Percentiles rank a stretch among this genome's conserved stretches.
phyloP scores from a whole-genome alignment of 2,797 vertebrate species.

The Chelon labrosus region DNA sequence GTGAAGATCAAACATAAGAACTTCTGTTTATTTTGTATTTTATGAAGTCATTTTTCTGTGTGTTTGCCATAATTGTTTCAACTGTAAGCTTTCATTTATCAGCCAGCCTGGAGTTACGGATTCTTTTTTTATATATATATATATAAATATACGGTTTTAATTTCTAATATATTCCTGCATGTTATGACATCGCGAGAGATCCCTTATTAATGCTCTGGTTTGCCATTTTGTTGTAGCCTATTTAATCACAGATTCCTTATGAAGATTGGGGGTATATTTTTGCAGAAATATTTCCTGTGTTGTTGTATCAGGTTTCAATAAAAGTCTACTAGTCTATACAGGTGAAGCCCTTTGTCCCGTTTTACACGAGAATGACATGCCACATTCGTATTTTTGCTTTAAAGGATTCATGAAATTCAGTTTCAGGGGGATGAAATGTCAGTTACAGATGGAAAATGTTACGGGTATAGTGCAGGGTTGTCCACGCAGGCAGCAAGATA shows the following conservation, averaged over 20 bases:
- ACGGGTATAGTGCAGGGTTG: conserved; percentile 37
- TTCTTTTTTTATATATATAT: conserved; percentile 20
- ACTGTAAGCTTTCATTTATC: conserved; percentile 50
- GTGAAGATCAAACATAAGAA: conserved; percentile 32
- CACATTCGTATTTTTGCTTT: conserved; percentile 20
- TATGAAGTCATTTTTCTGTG: conserved; percentile 14
- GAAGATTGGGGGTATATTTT: conserved; percentile 79
- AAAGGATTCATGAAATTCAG: conserved; percentile 45
- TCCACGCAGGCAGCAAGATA: conserved; percentile 38
- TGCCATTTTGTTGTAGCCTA: conserved; percentile 69
- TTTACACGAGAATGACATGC: conserved; percentile 34
- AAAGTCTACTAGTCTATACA: conserved; percentile 46
- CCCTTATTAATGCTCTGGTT: conserved; percentile 60
- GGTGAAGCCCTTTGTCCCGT: conserved; percentile 22
- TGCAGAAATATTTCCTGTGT: conserved; percentile 73
- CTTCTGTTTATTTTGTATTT: conserved; percentile 32
- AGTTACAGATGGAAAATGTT: conserved; percentile 54
- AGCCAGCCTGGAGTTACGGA: conserved; percentile 43
- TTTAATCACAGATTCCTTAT: conserved; percentile 76
- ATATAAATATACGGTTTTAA: conserved; percentile 49
- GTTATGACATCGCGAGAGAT: conserved; percentile 56
- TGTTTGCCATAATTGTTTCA: conserved; percentile 50
- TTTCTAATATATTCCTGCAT: conserved; percentile 80
- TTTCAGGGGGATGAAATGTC: conserved; percentile 32
- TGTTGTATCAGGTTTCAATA: conserved; percentile 73